Base-by-base conservation (phyloP, 1,140 invertebrate genomes). In the Pantala flavescens region DNA sequence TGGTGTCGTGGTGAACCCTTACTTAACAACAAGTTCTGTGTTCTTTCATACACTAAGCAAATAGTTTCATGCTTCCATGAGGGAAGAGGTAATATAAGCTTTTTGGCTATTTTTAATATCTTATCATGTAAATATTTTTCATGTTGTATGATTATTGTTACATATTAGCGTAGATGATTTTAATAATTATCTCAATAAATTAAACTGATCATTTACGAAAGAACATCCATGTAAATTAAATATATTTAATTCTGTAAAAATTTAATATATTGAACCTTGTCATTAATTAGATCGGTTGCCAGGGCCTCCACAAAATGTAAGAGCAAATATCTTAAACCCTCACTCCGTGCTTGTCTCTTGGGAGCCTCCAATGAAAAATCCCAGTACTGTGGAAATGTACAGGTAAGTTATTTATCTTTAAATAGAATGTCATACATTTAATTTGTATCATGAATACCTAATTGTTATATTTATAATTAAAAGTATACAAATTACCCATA, bases 21-120 rank as follows among this genome's bases (percentile, higher is more conserved):
- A 5, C 79, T 85, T 23, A 86, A 86, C 74, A 85, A 86, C 43
- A 87, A 88, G 73, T 81, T 88, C 0, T 94, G 92, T 78, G 87
- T 90, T 0, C 80, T 93, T 0, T 86, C 88, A 24, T 89, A 92
- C 79, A 90, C 91, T 0, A 86, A 89, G 71, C 86, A 88, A 49
- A 93, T 93, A 43, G 86, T 93, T 70, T 87, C 87, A 14, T 94
- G 93, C 82, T 94, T 94, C 82, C 86, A 93, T 71, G 91, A 93
- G 81, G 88, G 90, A 21, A 86, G 90, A 75, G 89, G 91, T 82
- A 74, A 70, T 49, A 19, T 55, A 23, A 3, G 12, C 12, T 63
- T 63, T 63, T 7, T 63, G 49, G 3, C 16, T 63, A 19, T 3
- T 63, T 7, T 7, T 63, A 36, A 2, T 36, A 9, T 36, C 28